Evolutionary conservation across 64 coral and sea anemone genomes (phyloP), one percentile per base, ranked within the genome.

Genomic region (Hydrozoanthus tunicans): DNA sequence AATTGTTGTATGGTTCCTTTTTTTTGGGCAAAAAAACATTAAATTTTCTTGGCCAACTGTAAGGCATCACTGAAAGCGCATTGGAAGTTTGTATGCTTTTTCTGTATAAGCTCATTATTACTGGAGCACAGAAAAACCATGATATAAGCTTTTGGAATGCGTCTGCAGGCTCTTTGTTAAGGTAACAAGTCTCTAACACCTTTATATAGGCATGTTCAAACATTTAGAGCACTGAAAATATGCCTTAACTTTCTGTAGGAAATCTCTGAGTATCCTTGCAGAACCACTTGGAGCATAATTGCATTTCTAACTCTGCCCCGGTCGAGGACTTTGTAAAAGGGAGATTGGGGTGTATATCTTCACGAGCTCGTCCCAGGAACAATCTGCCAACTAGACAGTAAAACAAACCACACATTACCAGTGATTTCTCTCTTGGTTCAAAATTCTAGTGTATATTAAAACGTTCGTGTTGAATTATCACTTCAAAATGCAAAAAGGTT

Each of bases 321-420:
- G 11, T 81, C 51, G 79, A 82, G 70, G 73, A 24, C 83, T 78
- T 63, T 79, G 77, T 7, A 84, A n/a, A 11, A 95, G 72, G 32
- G 97, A 99, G 3, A 65, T 43, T 58, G 97, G 97, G 70, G 80
- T 93, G 92, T 96, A 92, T 43, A 99, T 62, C 77, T 93, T 93
- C 11, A 99, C 78, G 5, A 89, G 58, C 81, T 91, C 97, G 92
- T 99, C 94, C 90, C 94, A 99, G 2, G 97, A 95, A 58, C 97
- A 99, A 85, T 99, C 97, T 72, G 85, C 92, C 64, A 99, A 13
- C 97, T 99, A 77, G 1, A 92, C 43, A 91, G 20, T 55, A 72
- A 66, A 83, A n/a, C 52, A 85, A 15, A 56, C 3, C 13, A 68
- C 6, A 43, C 57, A 90, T 53, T 57, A 54, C 53, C 7, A 51